Conservation (phyloP, 2,888 invertebrate species). For the Diadegma fenestrale region DNA sequence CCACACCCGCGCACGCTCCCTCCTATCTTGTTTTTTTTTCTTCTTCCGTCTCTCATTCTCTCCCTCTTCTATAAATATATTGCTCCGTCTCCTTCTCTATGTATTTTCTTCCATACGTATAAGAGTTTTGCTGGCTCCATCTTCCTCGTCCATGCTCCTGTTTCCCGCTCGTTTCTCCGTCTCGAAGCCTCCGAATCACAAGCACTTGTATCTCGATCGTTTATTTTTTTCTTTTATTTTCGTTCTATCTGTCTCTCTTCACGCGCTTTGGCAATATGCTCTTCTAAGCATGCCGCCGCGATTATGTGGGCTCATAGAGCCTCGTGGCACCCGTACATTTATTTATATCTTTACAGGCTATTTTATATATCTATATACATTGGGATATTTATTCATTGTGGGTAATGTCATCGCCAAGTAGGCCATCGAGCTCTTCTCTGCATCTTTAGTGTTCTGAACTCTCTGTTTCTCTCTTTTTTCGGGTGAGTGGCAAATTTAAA, state of each 20-base stretch:
- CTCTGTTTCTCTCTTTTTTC: constrained; percentile 50
- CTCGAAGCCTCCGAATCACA: neutral
- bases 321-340: constrained; percentile 30
- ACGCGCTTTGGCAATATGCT: constrained; percentile 8
- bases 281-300: constrained; percentile 16
- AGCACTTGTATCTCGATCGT: constrained; percentile 5
- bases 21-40: neutral
- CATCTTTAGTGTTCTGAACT: constrained; percentile 66
- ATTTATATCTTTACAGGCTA: constrained; percentile 14
- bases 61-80: neutral
- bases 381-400: constrained; percentile 1
- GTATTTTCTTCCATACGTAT: constrained; percentile 7
- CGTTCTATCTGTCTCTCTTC: constrained; percentile 48
- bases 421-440: constrained; percentile 75
- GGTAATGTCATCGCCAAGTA: constrained; percentile 68
- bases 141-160: neutral
- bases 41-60: neutral
- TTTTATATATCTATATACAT: neutral
- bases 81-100: neutral
- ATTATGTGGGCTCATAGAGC: constrained; percentile 37
- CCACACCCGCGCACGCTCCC: constrained; percentile 2
- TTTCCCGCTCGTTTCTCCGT: neutral
- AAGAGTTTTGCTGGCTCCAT: neutral
- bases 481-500: neutral
- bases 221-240: constrained; percentile 23